phyloP scores from a whole-genome alignment of 2,797 vertebrate species.

The Clarias fuscus region DNA sequence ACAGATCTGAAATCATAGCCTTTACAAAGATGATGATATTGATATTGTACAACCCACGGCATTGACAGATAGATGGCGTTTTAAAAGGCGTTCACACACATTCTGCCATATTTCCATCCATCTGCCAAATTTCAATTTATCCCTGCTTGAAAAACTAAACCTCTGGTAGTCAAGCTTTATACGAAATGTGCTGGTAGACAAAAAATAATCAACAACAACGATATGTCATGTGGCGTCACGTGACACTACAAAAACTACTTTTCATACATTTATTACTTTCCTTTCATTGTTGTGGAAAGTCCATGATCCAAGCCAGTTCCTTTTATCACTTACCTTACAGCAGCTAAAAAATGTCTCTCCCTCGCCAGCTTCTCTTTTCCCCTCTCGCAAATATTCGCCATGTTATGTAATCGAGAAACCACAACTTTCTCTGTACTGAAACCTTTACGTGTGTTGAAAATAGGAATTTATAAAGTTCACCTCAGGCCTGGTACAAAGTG shows the following conservation, averaged over 20 bases:
- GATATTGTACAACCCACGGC: too few relatives aligned
- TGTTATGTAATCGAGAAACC: neutral
- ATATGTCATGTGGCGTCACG: neutral
- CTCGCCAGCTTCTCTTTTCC: neutral
- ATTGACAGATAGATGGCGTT: too few relatives aligned
- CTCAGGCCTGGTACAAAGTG: neutral
- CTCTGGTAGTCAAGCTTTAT: neutral
- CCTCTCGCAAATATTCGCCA: neutral
- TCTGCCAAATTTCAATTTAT: too few relatives aligned
- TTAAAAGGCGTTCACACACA: too few relatives aligned
- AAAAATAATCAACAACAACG: neutral
- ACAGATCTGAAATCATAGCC: neutral
- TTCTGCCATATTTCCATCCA: too few relatives aligned
- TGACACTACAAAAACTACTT: too few relatives aligned
- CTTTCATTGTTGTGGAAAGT: neutral
- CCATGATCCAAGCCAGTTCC: neutral
- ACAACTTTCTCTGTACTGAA: neutral
- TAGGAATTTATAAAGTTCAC: neutral
- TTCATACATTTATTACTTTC: neutral
- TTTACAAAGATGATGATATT: neutral
- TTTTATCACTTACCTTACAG: neutral
- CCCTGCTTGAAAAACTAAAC: too few relatives aligned
- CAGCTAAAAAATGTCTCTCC: neutral
- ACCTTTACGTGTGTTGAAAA: neutral
- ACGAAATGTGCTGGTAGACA: neutral